Percentiles rank a stretch among this genome's conserved stretches.
phyloP scores from a whole-genome alignment of 2,113 vertebrate genomes.

The Pygoscelis antarcticus region DNA sequence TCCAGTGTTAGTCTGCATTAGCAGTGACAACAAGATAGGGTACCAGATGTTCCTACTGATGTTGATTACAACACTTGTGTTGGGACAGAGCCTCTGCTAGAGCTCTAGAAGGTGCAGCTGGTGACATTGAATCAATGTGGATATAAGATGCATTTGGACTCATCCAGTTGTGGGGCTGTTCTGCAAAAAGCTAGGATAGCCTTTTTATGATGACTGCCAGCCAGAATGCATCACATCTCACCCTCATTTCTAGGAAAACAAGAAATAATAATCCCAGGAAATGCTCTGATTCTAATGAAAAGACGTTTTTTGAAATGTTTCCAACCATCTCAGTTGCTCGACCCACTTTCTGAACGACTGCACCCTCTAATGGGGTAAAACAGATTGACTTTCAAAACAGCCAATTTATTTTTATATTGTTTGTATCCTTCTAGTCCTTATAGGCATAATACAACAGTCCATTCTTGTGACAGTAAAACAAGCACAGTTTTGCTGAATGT shows the following conservation, averaged over 20 bases:
- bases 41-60: fast-evolving
- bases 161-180: not conserved
- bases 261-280: not conserved
- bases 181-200: not conserved
- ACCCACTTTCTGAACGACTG: conserved; percentile 43
- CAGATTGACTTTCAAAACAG: conserved; percentile 33
- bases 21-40: not conserved
- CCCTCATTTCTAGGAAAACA: not conserved
- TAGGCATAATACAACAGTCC: not conserved
- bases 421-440: not conserved
- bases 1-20: not conserved
- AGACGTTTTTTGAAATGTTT: not conserved
- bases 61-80: too few relatives aligned
- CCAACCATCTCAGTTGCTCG: not conserved
- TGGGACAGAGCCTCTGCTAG: not conserved
- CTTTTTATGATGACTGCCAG: not conserved
- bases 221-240: not conserved
- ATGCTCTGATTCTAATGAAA: not conserved
- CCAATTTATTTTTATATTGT: not conserved
- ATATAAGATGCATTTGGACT: not conserved
- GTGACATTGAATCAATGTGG: fast-evolving
- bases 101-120: not conserved
- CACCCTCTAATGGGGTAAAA: conserved; percentile 54
- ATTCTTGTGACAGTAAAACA: not conserved
- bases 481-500: not conserved